Conservation (phyloP, 1,140 invertebrate species). For the Leptinotarsa lineolata region DNA sequence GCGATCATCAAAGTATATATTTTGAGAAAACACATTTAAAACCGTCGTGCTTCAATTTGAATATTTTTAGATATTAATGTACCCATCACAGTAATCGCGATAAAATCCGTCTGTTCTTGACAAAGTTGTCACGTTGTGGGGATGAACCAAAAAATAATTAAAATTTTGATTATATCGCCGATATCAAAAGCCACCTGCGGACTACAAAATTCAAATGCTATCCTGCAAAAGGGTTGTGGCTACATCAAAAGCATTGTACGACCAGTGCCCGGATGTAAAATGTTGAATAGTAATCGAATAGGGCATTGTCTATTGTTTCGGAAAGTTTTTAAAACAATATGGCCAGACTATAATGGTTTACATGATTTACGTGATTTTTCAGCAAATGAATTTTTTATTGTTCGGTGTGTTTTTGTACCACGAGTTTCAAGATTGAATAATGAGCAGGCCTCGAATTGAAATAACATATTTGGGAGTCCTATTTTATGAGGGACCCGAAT, state of each 20-base stretch:
- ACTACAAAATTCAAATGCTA: not conserved
- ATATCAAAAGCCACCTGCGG: not conserved
- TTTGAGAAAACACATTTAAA: too few relatives aligned
- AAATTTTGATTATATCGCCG: not conserved
- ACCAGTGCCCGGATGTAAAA: not conserved
- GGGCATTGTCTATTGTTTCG: constrained; percentile 5
- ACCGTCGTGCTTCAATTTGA: too few relatives aligned
- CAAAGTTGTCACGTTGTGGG: too few relatives aligned
- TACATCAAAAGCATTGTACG: not conserved
- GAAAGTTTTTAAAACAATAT: not conserved
- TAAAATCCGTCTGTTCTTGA: too few relatives aligned
- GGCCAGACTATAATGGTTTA: not conserved
- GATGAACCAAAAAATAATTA: not conserved
- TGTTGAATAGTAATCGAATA: not conserved
- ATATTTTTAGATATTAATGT: too few relatives aligned
- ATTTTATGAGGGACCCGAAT: not conserved
- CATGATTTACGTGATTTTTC: constrained; percentile 6
- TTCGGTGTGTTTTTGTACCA: not conserved
- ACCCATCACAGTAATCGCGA: too few relatives aligned
- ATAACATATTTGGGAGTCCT: not conserved
- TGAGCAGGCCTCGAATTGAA: not conserved
- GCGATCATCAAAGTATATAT: too few relatives aligned
- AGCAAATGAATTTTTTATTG: not conserved
- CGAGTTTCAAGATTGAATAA: not conserved
- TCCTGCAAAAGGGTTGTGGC: not conserved